phyloP scores from a whole-genome alignment of 2,888 invertebrate genomes.

The Taphrorychus bicolor region DNA sequence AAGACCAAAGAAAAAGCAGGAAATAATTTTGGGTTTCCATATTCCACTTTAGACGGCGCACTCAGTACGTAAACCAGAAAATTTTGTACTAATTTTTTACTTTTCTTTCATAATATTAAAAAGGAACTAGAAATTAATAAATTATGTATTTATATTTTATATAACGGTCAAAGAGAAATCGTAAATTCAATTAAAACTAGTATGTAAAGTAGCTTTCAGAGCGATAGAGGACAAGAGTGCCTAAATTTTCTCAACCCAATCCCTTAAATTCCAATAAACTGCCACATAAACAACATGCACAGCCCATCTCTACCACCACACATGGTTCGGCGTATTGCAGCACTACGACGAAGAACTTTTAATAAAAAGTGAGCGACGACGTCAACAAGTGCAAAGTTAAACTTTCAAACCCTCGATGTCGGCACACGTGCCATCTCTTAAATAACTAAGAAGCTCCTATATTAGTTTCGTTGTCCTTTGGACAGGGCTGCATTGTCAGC shows the following conservation, averaged over 20 bases:
- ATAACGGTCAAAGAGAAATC: too few relatives aligned
- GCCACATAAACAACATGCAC: background rate
- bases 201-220: too few relatives aligned
- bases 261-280: background rate
- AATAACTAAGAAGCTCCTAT: constrained; percentile 4
- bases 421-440: background rate
- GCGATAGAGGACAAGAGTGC: background rate
- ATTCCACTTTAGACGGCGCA: too few relatives aligned
- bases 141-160: too few relatives aligned
- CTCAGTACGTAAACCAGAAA: too few relatives aligned
- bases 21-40: too few relatives aligned
- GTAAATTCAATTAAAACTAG: too few relatives aligned
- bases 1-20: too few relatives aligned
- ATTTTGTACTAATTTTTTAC: too few relatives aligned
- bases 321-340: background rate
- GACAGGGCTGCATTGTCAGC: background rate
- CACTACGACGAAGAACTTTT: background rate
- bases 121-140: too few relatives aligned
- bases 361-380: background rate
- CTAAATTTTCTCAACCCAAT: too few relatives aligned
- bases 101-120: too few relatives aligned
- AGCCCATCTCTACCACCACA: background rate
- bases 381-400: constrained; percentile 2
- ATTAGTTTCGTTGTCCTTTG: background rate
- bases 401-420: constrained; percentile 1